Conservation (phyloP, 2,888 invertebrate species). For the Diloba caeruleocephala region DNA sequence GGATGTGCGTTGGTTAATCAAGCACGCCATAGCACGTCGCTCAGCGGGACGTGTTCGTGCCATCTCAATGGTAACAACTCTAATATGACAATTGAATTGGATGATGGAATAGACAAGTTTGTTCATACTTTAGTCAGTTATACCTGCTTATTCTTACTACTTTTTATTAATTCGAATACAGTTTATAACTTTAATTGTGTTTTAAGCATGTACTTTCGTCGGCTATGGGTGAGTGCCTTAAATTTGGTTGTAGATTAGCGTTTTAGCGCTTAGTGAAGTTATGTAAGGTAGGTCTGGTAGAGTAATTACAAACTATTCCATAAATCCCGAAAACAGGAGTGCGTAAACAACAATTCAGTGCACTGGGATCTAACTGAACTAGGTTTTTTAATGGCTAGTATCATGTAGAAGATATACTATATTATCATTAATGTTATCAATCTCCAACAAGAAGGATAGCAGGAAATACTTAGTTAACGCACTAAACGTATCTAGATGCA, state of each 20-base stretch:
- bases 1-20: conserved; percentile 68
- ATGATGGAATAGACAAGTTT: conserved; percentile 5
- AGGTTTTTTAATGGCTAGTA: no score
- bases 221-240: no score
- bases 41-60: conserved; percentile 45
- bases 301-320: no score
- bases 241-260: no score
- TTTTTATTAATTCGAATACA: not conserved
- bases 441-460: not conserved
- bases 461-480: not conserved
- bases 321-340: no score
- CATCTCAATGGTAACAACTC: conserved; percentile 19
- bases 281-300: no score
- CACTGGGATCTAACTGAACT: no score
- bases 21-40: conserved; percentile 59
- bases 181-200: not conserved
- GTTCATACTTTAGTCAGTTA: not conserved
- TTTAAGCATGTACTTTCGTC: no score
- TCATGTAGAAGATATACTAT: no score
- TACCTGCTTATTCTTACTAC: not conserved
- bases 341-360: no score
- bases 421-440: not conserved
- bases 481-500: not conserved
- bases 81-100: conserved; percentile 22
- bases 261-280: no score